Base-by-base conservation (phyloP, 2,113 vertebrate species). In the Eretmodus cyanostictus region DNA sequence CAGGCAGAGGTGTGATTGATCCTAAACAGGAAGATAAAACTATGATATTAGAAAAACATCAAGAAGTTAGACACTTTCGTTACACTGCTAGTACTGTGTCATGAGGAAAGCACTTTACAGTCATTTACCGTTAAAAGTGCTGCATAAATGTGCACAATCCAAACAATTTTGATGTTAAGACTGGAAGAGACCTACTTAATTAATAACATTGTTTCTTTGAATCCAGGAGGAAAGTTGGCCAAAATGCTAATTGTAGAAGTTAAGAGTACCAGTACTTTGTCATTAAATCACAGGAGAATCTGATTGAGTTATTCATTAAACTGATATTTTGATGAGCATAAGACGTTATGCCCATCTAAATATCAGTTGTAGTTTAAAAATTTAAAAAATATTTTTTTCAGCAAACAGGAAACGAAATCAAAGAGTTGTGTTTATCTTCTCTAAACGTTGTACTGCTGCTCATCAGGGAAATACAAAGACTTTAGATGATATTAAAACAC, bases 321-420 rank as follows among this genome's bases (percentile, higher is more conserved):
- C 13, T 71, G 22, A 42, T 42, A 24, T 71, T 71, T 68, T 8
- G 34, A 66, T 22, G 10, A 8, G 34, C 9, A 38, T 22, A 66
- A 66, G 34, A 38, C 5, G 1, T 61, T 61, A 61, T 19, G 29
- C 29, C 16, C 16, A 19, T 34, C 59, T 19, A 19, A 61, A 61
- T 19, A 61, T 63, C 63, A 4, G 34, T 40, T 40, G 19, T 68
- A 38, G 34, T 38, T 66, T 66, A 59, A 59, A 57, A 29, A 14
- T 3, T 5, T 9, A 16, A 59, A 14, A 5, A 3, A 9, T 0
- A 3, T 0, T 4, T 31, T 55, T 14, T 38, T 40, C 22, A 73
- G 38, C 22, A 24, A 73, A 27, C 38, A 45, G 38, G 38, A 45
- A 73, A 71, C 13, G 0, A 73, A 73, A 73, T 73, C 38, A 45